Evolutionary conservation across 1,140 invertebrate genomes (phyloP), one percentile per base, ranked within the genome.

Genomic region (Teleopsis dalmanni): DNA sequence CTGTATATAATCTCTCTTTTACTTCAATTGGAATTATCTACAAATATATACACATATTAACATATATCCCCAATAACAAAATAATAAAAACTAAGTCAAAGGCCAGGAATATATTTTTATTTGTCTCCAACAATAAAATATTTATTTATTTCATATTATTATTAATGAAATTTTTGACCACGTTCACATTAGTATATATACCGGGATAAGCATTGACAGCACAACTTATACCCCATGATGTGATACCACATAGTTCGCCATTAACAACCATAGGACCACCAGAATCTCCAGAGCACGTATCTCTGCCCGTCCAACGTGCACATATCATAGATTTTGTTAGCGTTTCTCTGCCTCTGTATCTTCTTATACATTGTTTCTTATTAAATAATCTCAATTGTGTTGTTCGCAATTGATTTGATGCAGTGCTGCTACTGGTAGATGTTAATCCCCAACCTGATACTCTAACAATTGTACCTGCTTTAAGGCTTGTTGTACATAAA

Each of bases 251-350:
- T 3, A 80, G 58, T 36, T 66, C 56, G 3, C 71, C 71, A 18
- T 72, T 54, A 3, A 66, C 52, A 1, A 80, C 76, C 1, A 80
- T 60, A 3, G 81, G 81, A 3, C 82, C 81, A 25, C 82, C 82
- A 5, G 81, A 82, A 57, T 84, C 82, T 0, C 81, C 81, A 47
- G 79, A 73, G 59, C 81, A 84, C 9, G 81, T 74, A 57, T 83
- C 81, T 45, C 62, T 50, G 5, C 73, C 72, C 23, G 68, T 58
- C 36, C 69, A 62, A 34, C 70, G 71, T 22, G 75, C 75, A 55
- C 75, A 76, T 36, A 74, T 63, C 73, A 77, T 75, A 33, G 58
- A 58, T 0, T 54, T n/a, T 0, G 72, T 75, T 4, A 75, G 57
- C 29, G 64, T 58, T 1, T 56, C 22, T 14, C 57, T 55, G 9